A percentile compares a stretch with the other conserved stretches of the same genome.
These are phyloP conservation scores for Oncorhynchus keta DNA, from an alignment of 2,113 vertebrate species.

Conservation along the genomic window DNA sequence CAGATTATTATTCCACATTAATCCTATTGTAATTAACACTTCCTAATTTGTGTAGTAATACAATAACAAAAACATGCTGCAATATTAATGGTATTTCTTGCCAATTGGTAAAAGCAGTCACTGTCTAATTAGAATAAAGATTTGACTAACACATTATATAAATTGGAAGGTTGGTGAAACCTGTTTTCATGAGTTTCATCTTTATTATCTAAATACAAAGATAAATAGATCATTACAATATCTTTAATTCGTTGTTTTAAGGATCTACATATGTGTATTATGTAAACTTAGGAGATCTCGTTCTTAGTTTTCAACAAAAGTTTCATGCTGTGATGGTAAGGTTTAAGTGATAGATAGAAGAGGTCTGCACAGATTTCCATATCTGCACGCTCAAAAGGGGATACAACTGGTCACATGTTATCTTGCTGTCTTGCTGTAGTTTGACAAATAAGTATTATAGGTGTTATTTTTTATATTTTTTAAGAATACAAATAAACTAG, in stretches of 20 bases:
- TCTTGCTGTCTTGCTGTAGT: constrained; percentile 16
- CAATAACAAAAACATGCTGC: background rate
- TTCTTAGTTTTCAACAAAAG: constrained; percentile 76
- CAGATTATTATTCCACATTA: background rate
- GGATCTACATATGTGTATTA: constrained; percentile 66
- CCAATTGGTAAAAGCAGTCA: background rate
- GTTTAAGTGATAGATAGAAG: constrained; percentile 61
- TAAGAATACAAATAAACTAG: background rate
- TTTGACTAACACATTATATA: background rate
- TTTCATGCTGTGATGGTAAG: constrained; percentile 85
- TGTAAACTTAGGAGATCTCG: constrained; percentile 60
- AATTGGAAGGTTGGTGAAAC: background rate
- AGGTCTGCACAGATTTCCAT: constrained; percentile 56
- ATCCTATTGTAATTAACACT: background rate
- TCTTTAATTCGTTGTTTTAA: constrained; percentile 81
- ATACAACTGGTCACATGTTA: background rate
- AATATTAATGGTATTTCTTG: background rate
- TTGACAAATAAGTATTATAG: constrained; percentile 30
- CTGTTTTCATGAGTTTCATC: constrained; percentile 13
- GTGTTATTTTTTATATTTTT: constrained; percentile 3
- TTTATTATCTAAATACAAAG: constrained; percentile 29
- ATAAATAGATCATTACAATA: constrained; percentile 76
- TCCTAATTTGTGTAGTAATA: background rate
- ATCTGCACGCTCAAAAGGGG: constrained; percentile 37
- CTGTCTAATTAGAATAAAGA: background rate